Base-by-base conservation (phyloP, 2,888 invertebrate genomes). In the Lasioglossum oenotherae region DNA sequence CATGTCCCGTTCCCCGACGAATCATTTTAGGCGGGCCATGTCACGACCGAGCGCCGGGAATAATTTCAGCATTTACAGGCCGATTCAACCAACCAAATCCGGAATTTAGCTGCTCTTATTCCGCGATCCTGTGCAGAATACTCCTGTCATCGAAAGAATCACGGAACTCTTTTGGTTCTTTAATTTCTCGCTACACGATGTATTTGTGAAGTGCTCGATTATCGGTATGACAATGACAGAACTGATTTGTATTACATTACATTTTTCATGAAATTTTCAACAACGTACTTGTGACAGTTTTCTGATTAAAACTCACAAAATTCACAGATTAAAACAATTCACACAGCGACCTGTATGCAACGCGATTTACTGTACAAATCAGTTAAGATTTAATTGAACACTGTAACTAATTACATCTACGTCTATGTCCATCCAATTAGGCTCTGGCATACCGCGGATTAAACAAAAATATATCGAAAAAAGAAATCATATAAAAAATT, bases 21-120 rank as follows among this genome's bases (percentile, higher is more conserved):
- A 69, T 69, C 69, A 38, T 69, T 69, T 69, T 23, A 38, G 69
- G 23, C 35, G 67, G 35, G 64, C 64, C 64, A 31, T 64, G 31
- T 27, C 64, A 16, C 27, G 60, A 60, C 60, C 60, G 64, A 64
- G 64, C 64, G 64, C 27, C 64, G 64, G 31, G 64, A 31, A 64
- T 64, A 64, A 64, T 64, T 64, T 27, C 64, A 31, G 64, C 64
- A 31, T 64, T 64, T 64, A 64, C 31, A 64, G 16, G 19, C 64
- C 31, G 16, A 64, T n/a, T 64, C 64, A 5, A 27, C 64, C 31
- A 16, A 16, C 16, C 31, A 16, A 16, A 27, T 31, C 64, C 31
- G 64, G 31, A 64, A 64, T 64, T 64, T 31, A 31, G 31, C 5
- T 6, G 31, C 64, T 16, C 64, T 64, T 19, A 31, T 16, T 31